Base-by-base conservation (phyloP, 2,888 invertebrate genomes). In the Penaeus monodon region DNA sequence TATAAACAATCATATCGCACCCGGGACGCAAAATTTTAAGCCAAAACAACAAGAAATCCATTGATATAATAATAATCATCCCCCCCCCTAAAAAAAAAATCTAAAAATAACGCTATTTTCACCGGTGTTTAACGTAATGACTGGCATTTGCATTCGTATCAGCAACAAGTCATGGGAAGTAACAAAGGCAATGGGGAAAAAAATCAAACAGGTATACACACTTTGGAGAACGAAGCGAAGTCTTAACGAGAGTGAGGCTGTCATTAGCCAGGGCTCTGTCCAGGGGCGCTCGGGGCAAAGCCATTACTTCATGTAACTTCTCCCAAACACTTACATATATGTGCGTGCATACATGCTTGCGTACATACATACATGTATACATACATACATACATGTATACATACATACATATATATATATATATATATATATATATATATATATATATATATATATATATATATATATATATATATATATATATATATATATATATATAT, bases 371-470 rank as follows among this genome's bases (percentile, higher is more conserved):
- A 73, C 22, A 24, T n/a, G 29, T 3, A 73, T n/a, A 24, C 38
- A 73, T n/a, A 73, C 22, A 73, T n/a, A 73, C 22, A 73, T n/a
- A 70, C 20, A 70, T n/a, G 27, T n/a, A 70, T n/a, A 70, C 20
- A 70, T n/a, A 70, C 20, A 70, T n/a, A 70, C 20, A 70, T n/a
- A 70, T n/a, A n/a, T n/a, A 24, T 33, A 70, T 70, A 70, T n/a
- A 70, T 70, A 70, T 70, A 70, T 70, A 70, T 70, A 70, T 70
- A 70, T 70, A 70, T 70, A 70, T 70, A 70, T 70, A 70, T 73
- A 73, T 73, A 73, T 73, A 73, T 73, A 73, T 73, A 73, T 73
- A 73, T 73, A 73, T 73, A 73, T 73, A 73, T 73, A 73, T 73
- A 73, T 73, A 22, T 73, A 73, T 73, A 27, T 73, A 27, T 73